These are phyloP conservation scores for Panonychus citri DNA, from an alignment of 1,140 invertebrate species.

Conservation along the genomic window DNA sequence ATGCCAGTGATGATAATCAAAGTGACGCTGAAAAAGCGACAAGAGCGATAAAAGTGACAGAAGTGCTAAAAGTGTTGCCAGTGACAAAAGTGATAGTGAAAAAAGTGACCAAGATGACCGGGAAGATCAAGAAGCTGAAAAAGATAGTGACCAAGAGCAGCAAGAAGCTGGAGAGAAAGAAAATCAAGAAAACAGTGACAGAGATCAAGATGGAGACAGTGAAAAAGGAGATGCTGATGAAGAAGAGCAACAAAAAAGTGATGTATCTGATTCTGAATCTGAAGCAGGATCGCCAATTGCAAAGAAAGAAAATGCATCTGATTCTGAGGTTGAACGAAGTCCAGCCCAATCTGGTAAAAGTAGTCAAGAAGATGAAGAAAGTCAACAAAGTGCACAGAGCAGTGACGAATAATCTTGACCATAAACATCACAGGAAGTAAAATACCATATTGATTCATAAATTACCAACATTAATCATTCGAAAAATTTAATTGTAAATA, in stretches of 20 bases:
- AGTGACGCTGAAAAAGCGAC: no score
- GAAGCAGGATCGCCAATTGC: neutral
- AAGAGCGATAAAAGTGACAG: no score
- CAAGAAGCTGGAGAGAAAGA: neutral
- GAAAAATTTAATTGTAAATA: no score
- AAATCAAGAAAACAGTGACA: neutral
- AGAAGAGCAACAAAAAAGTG: neutral
- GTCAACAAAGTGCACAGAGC: no score
- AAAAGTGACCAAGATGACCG: neutral
- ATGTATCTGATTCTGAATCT: neutral
- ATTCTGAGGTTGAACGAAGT: conserved; percentile 11
- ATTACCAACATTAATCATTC: no score
- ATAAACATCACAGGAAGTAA: no score
- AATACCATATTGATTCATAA: no score
- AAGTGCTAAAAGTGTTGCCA: no score
- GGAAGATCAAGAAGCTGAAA: neutral
- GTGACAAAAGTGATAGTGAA: neutral
- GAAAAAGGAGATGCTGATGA: neutral
- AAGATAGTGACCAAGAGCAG: neutral
- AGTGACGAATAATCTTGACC: no score
- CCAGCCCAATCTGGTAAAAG: neutral
- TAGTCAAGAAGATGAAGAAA: neutral
- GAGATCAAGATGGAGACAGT: neutral
- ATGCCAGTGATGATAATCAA: no score
- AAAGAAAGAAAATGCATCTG: neutral